Evolutionary conservation across 2,888 invertebrate species (phyloP).

Genomic region (Carabus problematicus): DNA sequence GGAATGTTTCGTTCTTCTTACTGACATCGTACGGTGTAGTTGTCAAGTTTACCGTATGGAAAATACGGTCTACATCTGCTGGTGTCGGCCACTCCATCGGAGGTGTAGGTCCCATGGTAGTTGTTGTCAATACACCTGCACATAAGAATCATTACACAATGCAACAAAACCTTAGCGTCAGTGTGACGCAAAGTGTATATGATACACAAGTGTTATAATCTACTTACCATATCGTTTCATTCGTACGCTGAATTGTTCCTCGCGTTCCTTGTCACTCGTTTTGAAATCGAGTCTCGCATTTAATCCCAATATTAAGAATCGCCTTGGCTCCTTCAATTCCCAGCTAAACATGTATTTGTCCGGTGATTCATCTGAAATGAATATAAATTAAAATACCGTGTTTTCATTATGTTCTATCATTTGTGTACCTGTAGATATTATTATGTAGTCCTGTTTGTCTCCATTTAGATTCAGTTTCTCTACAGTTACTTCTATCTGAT

Average conservation of each 20-base stretch:
- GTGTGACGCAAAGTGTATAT: constrained; percentile 14
- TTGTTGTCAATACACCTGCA: constrained; percentile 40
- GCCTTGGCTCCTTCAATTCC: not conserved
- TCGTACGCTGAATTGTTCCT: not conserved
- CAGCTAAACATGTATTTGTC: constrained; percentile 30
- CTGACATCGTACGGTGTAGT: not conserved
- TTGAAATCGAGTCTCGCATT: constrained; percentile 1
- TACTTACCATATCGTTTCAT: constrained; percentile 24
- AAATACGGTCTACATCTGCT: constrained; percentile 32
- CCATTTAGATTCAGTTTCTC: constrained; percentile 43
- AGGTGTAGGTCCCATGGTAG: constrained; percentile 40
- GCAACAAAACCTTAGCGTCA: constrained; percentile 45
- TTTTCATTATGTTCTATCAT: too few relatives aligned
- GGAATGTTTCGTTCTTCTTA: constrained; percentile 31
- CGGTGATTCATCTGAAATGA: constrained; percentile 8
- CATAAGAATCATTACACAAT: not conserved
- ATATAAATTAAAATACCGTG: too few relatives aligned
- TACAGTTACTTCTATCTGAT: constrained; percentile 49
- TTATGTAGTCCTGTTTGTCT: constrained; percentile 40
- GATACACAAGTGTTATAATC: too few relatives aligned
- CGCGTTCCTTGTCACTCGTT: not conserved
- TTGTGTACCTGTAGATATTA: constrained; percentile 46
- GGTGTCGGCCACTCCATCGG: constrained; percentile 45
- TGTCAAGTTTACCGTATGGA: constrained; percentile 37
- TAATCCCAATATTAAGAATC: constrained; percentile 7